Conservation (phyloP, 2,797 vertebrate species). For the Odontamblyopus lacepedii region DNA sequence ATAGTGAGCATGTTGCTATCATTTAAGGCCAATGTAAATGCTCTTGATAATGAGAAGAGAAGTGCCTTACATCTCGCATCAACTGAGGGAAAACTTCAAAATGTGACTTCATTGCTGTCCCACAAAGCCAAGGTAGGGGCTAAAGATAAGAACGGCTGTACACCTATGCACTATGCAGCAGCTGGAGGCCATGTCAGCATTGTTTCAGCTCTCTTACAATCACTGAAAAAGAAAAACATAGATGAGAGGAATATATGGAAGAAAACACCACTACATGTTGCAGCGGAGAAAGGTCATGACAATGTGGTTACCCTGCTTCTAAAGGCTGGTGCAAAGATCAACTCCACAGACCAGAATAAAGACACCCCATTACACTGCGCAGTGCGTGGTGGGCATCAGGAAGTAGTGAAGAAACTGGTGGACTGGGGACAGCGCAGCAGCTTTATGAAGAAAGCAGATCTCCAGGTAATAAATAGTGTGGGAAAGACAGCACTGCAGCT, state of each 20-base stretch:
- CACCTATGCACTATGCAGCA: constrained; percentile 73
- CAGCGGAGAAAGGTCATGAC: constrained; percentile 74
- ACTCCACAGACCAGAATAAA: constrained; percentile 75
- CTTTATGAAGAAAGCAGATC: constrained; percentile 62
- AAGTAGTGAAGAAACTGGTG: constrained; percentile 58
- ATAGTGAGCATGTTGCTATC: constrained; percentile 73
- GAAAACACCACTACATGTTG: constrained; percentile 78
- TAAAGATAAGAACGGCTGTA: constrained; percentile 82
- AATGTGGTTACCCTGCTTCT: constrained; percentile 66
- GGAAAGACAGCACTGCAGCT: constrained; percentile 80
- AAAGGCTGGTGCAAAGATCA: constrained; percentile 72
- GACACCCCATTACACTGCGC: constrained; percentile 80
- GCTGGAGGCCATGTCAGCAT: constrained; percentile 57
- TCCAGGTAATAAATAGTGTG: constrained; percentile 75
- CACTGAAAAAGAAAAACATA: constrained; percentile 68
- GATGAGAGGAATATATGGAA: constrained; percentile 81
- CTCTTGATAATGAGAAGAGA: constrained; percentile 77
- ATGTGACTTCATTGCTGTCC: constrained; percentile 57
- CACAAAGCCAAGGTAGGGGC: constrained; percentile 66
- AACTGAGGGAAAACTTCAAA: constrained; percentile 55
- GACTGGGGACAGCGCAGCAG: constrained; percentile 52
- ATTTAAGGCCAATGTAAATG: constrained; percentile 63
- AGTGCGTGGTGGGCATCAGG: constrained; percentile 67
- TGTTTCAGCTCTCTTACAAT: constrained; percentile 62
- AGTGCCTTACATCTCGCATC: constrained; percentile 78